Conservation (phyloP, 2,113 vertebrate species). For the Perca flavescens region DNA sequence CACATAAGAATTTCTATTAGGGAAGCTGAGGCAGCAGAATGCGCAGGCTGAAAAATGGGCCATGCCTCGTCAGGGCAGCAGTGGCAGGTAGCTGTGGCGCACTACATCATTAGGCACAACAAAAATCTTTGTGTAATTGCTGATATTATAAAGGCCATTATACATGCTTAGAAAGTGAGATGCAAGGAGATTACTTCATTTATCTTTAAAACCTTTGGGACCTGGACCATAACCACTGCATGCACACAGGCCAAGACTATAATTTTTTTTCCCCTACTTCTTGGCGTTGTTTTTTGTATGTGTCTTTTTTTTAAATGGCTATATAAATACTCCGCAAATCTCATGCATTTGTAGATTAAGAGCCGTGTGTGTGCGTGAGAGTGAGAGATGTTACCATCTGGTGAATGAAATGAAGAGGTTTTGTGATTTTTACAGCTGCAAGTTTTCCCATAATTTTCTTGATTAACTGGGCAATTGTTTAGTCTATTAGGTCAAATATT, state of each 20-base stretch:
- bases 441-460: neutral
- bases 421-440: neutral
- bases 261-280: neutral
- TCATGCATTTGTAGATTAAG: constrained; percentile 3
- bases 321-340: neutral
- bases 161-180: constrained; percentile 82
- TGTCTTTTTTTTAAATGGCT: constrained; percentile 1
- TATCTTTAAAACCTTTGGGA: constrained; percentile 83
- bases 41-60: constrained; percentile 87
- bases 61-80: constrained; percentile 78
- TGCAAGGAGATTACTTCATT: constrained; percentile 79
- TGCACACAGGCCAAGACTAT: constrained; percentile 55
- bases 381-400: neutral
- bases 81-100: constrained; percentile 80
- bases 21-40: constrained; percentile 91
- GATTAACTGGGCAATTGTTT: neutral
- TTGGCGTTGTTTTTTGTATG: constrained; percentile 47
- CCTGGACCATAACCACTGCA: constrained; percentile 65
- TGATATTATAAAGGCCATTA: constrained; percentile 86
- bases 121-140: constrained; percentile 84
- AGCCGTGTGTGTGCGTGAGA: too few species aligned
- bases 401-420: neutral
- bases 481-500: neutral
- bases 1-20: constrained; percentile 83
- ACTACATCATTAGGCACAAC: constrained; percentile 81